A percentile compares a stretch with the other conserved stretches of the same genome.
phyloP scores from a whole-genome alignment of 2,888 invertebrate species.

The Tuta absoluta region DNA sequence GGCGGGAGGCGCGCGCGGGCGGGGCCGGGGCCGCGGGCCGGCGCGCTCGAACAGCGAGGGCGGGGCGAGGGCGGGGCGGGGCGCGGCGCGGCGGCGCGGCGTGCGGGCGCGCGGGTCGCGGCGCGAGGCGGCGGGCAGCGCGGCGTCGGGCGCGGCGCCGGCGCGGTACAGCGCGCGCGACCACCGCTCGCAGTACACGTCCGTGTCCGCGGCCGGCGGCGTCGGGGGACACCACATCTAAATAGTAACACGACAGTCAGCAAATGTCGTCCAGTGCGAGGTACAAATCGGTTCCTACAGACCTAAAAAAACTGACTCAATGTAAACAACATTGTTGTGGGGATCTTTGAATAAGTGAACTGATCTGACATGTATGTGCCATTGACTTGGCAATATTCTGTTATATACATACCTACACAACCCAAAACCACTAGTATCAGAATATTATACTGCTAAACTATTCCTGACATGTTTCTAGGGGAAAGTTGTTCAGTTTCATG shows the following conservation, averaged over 20 bases:
- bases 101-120: constrained; percentile 82
- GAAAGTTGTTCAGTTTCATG: no score
- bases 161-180: constrained; percentile 92
- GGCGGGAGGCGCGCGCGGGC: constrained; percentile 86
- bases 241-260: constrained; percentile 31
- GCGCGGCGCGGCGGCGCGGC: constrained; percentile 81
- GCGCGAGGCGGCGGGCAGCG: constrained; percentile 82
- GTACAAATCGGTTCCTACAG: no score
- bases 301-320: no score
- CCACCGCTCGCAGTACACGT: constrained; percentile 93
- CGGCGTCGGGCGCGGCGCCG: constrained; percentile 87
- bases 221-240: constrained; percentile 99
- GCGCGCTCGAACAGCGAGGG: constrained; percentile 86
- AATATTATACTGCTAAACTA: no score
- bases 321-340: no score
- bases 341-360: no score
- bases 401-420: no score
- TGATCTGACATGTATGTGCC: no score
- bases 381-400: no score
- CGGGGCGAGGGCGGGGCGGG: constrained; percentile 88
- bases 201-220: constrained; percentile 95
- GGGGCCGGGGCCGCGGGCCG: constrained; percentile 85
- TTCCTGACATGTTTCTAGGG: no score
- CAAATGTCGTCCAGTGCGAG: no score
- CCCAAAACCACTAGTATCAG: no score